Percentiles rank a stretch among this genome's conserved stretches.
These are phyloP conservation scores for Blastobasis adustella DNA, from an alignment of 2,888 invertebrate genomes.

Conservation along the genomic window DNA sequence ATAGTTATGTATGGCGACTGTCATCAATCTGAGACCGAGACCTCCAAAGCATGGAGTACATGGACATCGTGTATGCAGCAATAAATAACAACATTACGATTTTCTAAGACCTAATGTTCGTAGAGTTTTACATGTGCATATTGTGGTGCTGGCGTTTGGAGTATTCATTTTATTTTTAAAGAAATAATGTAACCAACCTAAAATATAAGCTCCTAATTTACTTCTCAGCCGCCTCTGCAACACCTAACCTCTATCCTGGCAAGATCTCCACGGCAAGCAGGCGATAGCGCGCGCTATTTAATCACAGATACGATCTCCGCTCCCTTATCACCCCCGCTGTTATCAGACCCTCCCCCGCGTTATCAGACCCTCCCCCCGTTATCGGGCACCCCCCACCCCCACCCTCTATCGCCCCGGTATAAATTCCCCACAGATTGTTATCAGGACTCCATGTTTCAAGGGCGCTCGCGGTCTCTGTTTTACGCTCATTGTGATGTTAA, in stretches of 20 bases:
- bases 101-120: too few species aligned
- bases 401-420: slow-evolving; percentile 31
- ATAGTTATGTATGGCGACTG: too few species aligned
- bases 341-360: slow-evolving; percentile 45
- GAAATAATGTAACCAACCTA: too few species aligned
- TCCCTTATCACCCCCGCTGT: slow-evolving; percentile 10
- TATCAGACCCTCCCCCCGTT: slow-evolving; percentile 24
- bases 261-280: slow-evolving; percentile 43
- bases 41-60: too few species aligned
- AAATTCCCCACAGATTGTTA: slow-evolving; percentile 42
- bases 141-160: too few species aligned
- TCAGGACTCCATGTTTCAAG: slow-evolving; percentile 30
- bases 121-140: too few species aligned
- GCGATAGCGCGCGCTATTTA: slow-evolving; percentile 62
- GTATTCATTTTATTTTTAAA: too few species aligned
- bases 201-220: too few species aligned
- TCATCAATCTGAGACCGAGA: too few species aligned
- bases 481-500: not conserved
- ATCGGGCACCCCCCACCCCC: slow-evolving; percentile 9
- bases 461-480: slow-evolving; percentile 17
- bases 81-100: too few species aligned
- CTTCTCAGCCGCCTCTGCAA: not conserved
- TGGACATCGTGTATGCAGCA: too few species aligned
- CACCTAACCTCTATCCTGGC: slow-evolving; percentile 5
- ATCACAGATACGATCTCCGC: slow-evolving; percentile 41